A percentile compares a stretch with the other conserved stretches of the same genome.
phyloP scores from a whole-genome alignment of 2,888 invertebrate genomes.

The Linnaemya tessellans region DNA sequence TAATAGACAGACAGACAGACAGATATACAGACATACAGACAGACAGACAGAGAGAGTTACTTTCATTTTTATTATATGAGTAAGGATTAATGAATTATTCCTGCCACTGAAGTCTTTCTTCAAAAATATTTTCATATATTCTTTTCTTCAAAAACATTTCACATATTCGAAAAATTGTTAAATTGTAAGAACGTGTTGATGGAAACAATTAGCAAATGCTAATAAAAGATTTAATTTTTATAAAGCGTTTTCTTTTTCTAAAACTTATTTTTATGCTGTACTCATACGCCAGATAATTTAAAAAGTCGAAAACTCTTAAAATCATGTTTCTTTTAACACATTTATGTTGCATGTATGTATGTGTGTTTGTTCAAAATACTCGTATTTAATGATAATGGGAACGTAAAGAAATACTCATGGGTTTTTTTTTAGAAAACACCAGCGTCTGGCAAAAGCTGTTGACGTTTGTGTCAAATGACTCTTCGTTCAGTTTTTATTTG shows the following conservation, averaged over 20 bases:
- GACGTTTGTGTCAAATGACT: slow-evolving; percentile 67
- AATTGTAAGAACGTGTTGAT: slow-evolving; percentile 78
- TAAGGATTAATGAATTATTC: no score
- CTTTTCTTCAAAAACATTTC: no score
- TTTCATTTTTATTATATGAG: no score
- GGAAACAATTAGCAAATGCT: slow-evolving; percentile 79
- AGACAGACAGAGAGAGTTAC: no score
- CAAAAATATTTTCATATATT: not conserved
- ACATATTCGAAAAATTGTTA: slow-evolving; percentile 53
- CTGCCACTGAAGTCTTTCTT: not conserved
- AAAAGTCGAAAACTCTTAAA: slow-evolving; percentile 56
- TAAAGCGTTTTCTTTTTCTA: slow-evolving; percentile 5
- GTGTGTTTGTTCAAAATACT: slow-evolving; percentile 3
- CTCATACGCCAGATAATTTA: slow-evolving; percentile 35
- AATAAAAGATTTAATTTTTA: slow-evolving; percentile 31
- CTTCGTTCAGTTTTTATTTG: slow-evolving; percentile 27
- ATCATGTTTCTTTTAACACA: slow-evolving; percentile 62
- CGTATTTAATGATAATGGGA: not conserved
- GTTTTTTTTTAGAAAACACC: slow-evolving; percentile 24
- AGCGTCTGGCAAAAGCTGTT: slow-evolving; percentile 61
- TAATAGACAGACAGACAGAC: no score
- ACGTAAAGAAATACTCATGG: not conserved
- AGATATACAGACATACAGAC: no score
- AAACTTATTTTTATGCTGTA: slow-evolving; percentile 14
- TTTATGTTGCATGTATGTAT: slow-evolving; percentile 20